Evolutionary conservation across 2,113 vertebrate genomes (phyloP), one percentile per base, ranked within the genome.

Genomic region (Lepisosteus oculatus): DNA sequence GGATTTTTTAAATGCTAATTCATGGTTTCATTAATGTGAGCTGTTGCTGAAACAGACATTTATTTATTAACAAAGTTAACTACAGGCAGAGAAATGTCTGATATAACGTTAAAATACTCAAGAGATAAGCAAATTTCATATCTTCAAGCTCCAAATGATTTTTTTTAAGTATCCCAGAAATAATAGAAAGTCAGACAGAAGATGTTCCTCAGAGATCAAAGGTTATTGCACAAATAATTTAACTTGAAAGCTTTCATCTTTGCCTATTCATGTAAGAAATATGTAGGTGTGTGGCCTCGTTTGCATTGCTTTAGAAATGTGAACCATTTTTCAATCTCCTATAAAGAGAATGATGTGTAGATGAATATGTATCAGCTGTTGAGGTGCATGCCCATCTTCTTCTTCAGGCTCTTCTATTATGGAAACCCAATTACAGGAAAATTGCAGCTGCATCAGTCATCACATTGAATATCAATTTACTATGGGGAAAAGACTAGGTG

Each of bases 361-460:
- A 54, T 72, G 71, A 72, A 72, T 72, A 59, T 47, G 44, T 9
- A 72, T 13, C 55, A 51, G 71, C 47, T 68, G 67, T 13, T 6
- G 54, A 55, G 43, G 29, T 3, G 55, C 9, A 51, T 59, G 55
- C 68, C 59, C 55, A 43, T 69, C 55, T 43, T 42, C 8, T 41
- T 59, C 68, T 55, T 17, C 12, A 13, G 6, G 68, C 54, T 69
- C 55, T 42, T 66, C 68, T 17, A 59, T 69, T 61, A 59, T 17
- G 29, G 68, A 59, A 59, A 59, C 55, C 13, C 68, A 69, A 69
- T 69, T 59, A 69, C n/a, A 13, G 55, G 17, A 61, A 55, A 69
- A 44, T 8, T 41, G 43, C 68, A 44, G 45, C 55, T 69, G 56
- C 67, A 57, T 51, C 67, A 69, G 55, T 43, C 14, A 44, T 59